phyloP scores from a whole-genome alignment of 2,797 vertebrate genomes.

The Melanotaenia maccullochi region DNA sequence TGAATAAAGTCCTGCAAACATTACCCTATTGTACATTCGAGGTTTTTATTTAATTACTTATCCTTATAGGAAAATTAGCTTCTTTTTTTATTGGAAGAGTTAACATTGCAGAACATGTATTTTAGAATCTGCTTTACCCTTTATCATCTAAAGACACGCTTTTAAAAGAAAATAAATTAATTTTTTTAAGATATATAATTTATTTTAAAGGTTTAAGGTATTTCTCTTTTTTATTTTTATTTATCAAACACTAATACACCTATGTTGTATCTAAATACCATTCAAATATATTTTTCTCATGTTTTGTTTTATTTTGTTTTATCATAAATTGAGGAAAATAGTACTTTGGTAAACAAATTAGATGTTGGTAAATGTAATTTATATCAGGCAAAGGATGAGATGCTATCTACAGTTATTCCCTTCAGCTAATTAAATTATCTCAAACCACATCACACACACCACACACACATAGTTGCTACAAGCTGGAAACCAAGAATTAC shows the following conservation, averaged over 20 bases:
- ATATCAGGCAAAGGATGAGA: background rate
- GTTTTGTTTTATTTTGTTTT: background rate
- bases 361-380: background rate
- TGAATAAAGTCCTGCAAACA: slow-evolving; percentile 1
- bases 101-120: background rate
- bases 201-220: background rate
- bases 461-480: background rate
- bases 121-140: background rate
- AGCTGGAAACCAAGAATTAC: slow-evolving; percentile 12
- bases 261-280: background rate
- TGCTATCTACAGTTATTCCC: background rate
- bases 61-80: background rate
- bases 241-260: background rate
- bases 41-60: background rate
- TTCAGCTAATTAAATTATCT: slow-evolving; percentile 1
- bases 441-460: background rate
- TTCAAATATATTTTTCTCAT: background rate
- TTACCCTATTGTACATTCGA: background rate
- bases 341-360: background rate
- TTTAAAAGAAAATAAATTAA: background rate
- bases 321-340: background rate
- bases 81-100: background rate
- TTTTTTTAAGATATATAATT: background rate
- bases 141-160: background rate
- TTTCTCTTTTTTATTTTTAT: background rate